Percentiles rank a stretch among this genome's conserved stretches.
Evolutionary conservation across 2,888 invertebrate species (phyloP).

Genomic region (Cosmopolites sordidus): DNA sequence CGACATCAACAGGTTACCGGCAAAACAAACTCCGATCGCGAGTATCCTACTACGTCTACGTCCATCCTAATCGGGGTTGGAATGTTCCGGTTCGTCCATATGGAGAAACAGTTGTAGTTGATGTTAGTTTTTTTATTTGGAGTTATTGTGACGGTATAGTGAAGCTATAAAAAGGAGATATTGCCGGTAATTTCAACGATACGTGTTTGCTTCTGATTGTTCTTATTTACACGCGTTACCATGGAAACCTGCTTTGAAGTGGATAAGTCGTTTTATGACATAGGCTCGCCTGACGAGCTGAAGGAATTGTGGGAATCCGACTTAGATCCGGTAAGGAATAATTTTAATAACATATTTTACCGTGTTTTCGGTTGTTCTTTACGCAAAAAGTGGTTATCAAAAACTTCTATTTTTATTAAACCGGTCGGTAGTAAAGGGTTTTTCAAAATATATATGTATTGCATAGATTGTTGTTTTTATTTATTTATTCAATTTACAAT

Average conservation of each 20-base stretch:
- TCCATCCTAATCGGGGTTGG: too few relatives aligned
- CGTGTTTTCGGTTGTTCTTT: too few relatives aligned
- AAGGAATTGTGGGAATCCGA: constrained; percentile 75
- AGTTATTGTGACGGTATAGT: too few relatives aligned
- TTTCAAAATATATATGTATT: too few relatives aligned
- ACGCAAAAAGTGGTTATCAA: too few relatives aligned
- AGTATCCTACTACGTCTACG: background rate
- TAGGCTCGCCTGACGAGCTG: constrained; percentile 62
- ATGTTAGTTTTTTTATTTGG: too few relatives aligned
- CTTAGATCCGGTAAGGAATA: constrained; percentile 72
- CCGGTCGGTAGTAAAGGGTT: too few relatives aligned
- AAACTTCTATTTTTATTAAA: too few relatives aligned
- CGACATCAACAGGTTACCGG: constrained; percentile 26
- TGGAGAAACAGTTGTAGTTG: background rate
- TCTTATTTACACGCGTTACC: constrained; percentile 6
- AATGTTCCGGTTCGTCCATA: background rate
- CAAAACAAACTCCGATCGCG: constrained; percentile 6
- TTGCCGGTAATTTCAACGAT: background rate
- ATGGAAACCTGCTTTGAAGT: constrained; percentile 62
- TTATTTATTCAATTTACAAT: too few relatives aligned
- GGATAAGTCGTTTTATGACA: constrained; percentile 58
- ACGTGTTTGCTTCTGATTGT: background rate
- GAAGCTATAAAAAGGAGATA: background rate
- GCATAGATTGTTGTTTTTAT: too few relatives aligned
- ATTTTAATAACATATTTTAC: too few relatives aligned